These are phyloP conservation scores for Grus americana DNA, from an alignment of 2,113 vertebrate species.

Conservation along the genomic window DNA sequence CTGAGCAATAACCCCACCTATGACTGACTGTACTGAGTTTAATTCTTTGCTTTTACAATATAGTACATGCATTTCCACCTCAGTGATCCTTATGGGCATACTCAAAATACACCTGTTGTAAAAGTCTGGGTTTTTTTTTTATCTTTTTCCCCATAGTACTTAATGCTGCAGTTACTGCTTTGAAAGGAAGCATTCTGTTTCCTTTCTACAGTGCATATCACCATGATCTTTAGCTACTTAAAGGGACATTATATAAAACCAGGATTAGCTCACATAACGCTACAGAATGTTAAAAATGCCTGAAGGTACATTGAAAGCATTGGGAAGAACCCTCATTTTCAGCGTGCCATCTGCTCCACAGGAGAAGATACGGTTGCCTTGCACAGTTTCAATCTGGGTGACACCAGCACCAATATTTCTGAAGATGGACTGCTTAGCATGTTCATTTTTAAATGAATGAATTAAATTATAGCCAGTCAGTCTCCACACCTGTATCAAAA, in stretches of 20 bases:
- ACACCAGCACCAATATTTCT: constrained; percentile 95
- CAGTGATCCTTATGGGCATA: constrained; percentile 25
- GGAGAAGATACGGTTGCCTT: constrained; percentile 92
- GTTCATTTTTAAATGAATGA: constrained; percentile 94
- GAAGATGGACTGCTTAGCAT: constrained; percentile 98
- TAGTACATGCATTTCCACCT: constrained; percentile 83
- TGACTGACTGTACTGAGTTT: background rate
- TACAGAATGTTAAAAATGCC: constrained; percentile 90
- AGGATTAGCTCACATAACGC: constrained; percentile 7
- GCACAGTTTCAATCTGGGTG: constrained; percentile 90
- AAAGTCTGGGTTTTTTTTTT: background rate
- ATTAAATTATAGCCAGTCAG: constrained; percentile 89
- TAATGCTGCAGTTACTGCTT: constrained; percentile 40
- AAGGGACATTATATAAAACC: constrained; percentile 44
- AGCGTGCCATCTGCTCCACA: constrained; percentile 96
- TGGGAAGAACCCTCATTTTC: constrained; percentile 95
- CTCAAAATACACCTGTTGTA: background rate
- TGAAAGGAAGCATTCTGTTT: constrained; percentile 20
- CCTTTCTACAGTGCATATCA: background rate
- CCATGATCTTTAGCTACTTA: background rate
- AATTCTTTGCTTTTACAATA: constrained; percentile 52
- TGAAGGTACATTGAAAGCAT: constrained; percentile 87
- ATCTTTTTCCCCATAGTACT: background rate
- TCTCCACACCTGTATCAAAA: constrained; percentile 88
- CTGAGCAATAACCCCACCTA: background rate